Percentiles rank a stretch among this genome's conserved stretches.
Conservation (phyloP, 2,113 vertebrate genomes). For the Cavia aperea region DNA sequence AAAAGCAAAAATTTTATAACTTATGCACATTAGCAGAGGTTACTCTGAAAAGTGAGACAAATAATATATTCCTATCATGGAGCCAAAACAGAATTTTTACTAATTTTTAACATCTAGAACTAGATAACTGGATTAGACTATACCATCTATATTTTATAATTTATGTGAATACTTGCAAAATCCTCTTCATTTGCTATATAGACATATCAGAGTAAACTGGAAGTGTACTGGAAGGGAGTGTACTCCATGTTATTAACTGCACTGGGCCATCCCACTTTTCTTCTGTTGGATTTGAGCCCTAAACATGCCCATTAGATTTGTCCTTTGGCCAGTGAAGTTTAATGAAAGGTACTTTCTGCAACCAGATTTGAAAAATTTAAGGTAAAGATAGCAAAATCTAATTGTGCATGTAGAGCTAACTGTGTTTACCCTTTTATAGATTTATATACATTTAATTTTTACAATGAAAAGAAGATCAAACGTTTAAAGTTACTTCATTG, state of each 20-base stretch:
- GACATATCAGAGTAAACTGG: neutral
- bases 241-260: neutral
- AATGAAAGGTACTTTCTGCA: neutral
- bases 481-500: neutral
- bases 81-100: constrained; percentile 8
- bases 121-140: neutral
- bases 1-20: neutral
- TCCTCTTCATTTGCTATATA: neutral
- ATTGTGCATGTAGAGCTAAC: neutral
- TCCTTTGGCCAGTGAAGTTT: neutral
- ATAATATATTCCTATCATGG: neutral
- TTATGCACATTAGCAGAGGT: neutral
- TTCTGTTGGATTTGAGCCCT: neutral
- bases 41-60: constrained; percentile 23
- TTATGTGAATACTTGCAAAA: constrained; percentile 33
- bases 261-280: neutral
- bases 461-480: constrained; percentile 32
- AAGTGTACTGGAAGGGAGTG: neutral
- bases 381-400: neutral
- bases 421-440: neutral
- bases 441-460: constrained; percentile 29
- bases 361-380: neutral
- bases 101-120: constrained; percentile 32
- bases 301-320: neutral
- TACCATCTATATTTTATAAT: neutral